These are phyloP conservation scores for Drosophila tani DNA, from an alignment of 1,140 invertebrate species.

Conservation along the genomic window DNA sequence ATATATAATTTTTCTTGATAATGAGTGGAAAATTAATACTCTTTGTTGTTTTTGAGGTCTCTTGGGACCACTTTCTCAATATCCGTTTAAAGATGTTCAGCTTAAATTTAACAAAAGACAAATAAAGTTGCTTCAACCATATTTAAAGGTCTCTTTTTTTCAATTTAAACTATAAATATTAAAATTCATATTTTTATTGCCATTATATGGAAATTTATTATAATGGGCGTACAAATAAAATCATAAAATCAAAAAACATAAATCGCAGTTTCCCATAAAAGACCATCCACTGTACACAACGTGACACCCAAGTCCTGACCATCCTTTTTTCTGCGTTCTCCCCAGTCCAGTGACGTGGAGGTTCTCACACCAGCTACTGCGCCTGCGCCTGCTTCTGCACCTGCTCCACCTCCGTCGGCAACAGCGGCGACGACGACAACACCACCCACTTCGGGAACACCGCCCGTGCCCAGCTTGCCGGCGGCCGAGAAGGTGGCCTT, in stretches of 20 bases:
- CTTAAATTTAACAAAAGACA: too few species aligned
- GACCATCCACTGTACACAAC: background rate
- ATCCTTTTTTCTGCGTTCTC: background rate
- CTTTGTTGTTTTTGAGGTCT: too few species aligned
- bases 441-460: conserved; percentile 15
- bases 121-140: too few species aligned
- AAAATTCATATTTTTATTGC: too few species aligned
- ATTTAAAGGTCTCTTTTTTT: too few species aligned
- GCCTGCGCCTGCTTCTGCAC: conserved; percentile 29
- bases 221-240: too few species aligned
- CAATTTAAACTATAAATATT: too few species aligned
- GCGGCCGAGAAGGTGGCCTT: conserved; percentile 73
- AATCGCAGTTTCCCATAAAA: background rate
- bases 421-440: background rate
- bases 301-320: background rate
- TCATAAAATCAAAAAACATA: too few species aligned
- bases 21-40: background rate
- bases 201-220: too few species aligned
- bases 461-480: conserved; percentile 51
- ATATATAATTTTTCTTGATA: background rate
- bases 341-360: conserved; percentile 29
- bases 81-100: too few species aligned
- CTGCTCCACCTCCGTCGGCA: conserved; percentile 13
- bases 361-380: conserved; percentile 30
- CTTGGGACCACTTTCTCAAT: too few species aligned